These are phyloP conservation scores for Mesocricetus auratus DNA, from an alignment of 2,113 vertebrate genomes.

Conservation along the genomic window DNA sequence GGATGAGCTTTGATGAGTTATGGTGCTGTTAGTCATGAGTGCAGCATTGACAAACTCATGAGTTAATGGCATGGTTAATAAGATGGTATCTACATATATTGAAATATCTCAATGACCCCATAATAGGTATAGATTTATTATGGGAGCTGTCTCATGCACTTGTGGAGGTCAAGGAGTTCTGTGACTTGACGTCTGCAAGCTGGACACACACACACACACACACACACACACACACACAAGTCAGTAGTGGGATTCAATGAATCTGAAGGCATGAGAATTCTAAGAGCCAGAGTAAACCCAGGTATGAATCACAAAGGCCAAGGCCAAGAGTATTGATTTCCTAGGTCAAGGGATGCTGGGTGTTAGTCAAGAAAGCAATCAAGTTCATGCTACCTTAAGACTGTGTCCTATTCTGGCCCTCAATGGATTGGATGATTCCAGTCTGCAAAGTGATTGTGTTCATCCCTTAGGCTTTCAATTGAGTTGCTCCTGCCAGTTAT, in stretches of 20 bases:
- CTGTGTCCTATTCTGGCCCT: not conserved
- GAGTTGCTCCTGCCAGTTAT: too few relatives aligned
- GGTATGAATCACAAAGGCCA: not conserved
- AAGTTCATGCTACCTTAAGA: not conserved
- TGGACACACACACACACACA: not conserved
- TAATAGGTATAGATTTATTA: not conserved
- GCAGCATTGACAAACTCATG: not conserved
- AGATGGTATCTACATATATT: not conserved
- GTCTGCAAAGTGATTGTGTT: not conserved
- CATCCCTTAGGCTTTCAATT: not conserved
- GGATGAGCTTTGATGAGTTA: not conserved
- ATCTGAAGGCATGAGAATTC: not conserved
- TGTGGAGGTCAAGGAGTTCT: not conserved
- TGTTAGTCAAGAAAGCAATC: not conserved
- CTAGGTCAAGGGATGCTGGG: not conserved
- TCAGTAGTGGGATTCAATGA: not conserved
- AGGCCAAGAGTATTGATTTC: not conserved
- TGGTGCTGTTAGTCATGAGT: not conserved
- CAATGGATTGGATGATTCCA: not conserved
- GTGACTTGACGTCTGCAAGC: not conserved
- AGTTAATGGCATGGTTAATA: constrained; percentile 2
- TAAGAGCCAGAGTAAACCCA: not conserved
- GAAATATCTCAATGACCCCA: not conserved
- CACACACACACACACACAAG: too few relatives aligned
- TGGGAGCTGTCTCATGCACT: not conserved